These are phyloP conservation scores for Scaptodrosophila latifasciaeformis DNA, from an alignment of 2,888 invertebrate species.

Conservation along the genomic window DNA sequence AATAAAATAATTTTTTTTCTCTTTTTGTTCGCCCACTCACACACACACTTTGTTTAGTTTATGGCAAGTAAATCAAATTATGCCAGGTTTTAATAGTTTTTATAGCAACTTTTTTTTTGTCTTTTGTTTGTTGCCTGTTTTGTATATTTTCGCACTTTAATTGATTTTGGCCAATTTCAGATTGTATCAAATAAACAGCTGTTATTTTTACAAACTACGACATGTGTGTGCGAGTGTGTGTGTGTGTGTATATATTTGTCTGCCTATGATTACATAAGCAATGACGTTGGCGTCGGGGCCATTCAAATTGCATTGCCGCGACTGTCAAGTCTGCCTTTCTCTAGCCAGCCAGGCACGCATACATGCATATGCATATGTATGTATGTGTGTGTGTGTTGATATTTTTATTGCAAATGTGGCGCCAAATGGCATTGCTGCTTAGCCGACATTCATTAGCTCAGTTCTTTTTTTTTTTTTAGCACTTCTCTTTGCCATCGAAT, in stretches of 20 bases:
- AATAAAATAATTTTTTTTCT: no score
- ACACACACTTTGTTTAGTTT: neutral
- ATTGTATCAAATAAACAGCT: no score
- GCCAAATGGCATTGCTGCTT: conserved; percentile 41
- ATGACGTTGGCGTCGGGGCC: neutral
- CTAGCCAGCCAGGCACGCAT: neutral
- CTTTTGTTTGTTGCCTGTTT: neutral
- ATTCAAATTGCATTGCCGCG: conserved; percentile 1
- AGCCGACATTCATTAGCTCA: neutral
- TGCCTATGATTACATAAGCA: neutral
- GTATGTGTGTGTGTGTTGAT: conserved; percentile 43
- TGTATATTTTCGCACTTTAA: no score
- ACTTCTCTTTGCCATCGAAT: neutral
- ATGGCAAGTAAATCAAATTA: no score
- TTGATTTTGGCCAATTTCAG: no score
- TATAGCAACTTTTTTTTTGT: conserved; percentile 8
- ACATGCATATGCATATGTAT: neutral
- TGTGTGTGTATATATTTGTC: conserved; percentile 1
- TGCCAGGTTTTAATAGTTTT: conserved; percentile 32
- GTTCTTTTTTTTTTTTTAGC: conserved; percentile 14
- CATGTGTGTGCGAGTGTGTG: no score
- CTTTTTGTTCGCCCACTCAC: conserved; percentile 2
- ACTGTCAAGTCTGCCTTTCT: neutral
- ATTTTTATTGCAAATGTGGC: conserved; percentile 55
- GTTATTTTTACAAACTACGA: no score